Percentiles rank a stretch among this genome's conserved stretches.
Evolutionary conservation across 2,113 vertebrate species (phyloP).

Genomic region (Chaenocephalus aceratus): DNA sequence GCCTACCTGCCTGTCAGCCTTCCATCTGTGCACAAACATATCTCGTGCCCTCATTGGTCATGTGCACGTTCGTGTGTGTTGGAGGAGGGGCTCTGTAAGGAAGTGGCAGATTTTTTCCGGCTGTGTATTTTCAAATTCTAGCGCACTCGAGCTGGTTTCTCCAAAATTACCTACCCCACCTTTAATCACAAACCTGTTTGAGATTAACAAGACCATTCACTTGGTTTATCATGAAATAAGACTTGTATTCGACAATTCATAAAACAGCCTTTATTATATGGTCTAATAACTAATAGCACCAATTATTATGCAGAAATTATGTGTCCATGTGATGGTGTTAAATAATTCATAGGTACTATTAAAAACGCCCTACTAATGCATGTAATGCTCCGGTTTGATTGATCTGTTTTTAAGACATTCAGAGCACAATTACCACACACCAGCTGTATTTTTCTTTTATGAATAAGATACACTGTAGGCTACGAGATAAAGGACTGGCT

Average conservation of each 20-base stretch:
- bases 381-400: conserved; percentile 12
- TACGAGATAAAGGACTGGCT: conserved; percentile 6
- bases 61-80: no score
- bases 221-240: conserved; percentile 32
- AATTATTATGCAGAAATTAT: conserved; percentile 42
- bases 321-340: conserved; percentile 53
- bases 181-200: conserved; percentile 53
- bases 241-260: conserved; percentile 44
- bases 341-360: conserved; percentile 55
- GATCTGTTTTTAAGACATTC: conserved; percentile 35
- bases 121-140: no score
- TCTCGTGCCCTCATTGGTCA: no score
- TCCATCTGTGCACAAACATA: no score
- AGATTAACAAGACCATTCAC: conserved; percentile 28
- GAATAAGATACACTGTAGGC: not conserved
- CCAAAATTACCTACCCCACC: no score
- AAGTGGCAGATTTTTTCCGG: no score
- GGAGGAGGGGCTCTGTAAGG: no score
- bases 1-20: no score
- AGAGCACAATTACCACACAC: not conserved
- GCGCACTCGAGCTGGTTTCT: no score
- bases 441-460: conserved; percentile 1
- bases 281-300: conserved; percentile 39
- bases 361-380: conserved; percentile 31
- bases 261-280: conserved; percentile 40